Conservation (phyloP, 2,113 vertebrate genomes). For the Vidua chalybeata region DNA sequence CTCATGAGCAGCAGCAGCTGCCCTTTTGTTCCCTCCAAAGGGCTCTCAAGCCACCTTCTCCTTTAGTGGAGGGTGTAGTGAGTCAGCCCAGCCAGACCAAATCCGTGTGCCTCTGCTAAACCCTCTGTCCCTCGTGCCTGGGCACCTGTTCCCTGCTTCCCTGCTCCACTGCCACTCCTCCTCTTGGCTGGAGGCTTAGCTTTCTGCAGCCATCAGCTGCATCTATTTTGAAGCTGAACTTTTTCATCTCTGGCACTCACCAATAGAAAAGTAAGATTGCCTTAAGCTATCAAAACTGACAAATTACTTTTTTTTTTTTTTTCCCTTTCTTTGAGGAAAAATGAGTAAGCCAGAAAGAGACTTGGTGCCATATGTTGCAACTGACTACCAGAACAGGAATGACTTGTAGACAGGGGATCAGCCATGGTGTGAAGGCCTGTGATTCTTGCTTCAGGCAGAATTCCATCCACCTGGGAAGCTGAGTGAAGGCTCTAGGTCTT, state of each 20-base stretch:
- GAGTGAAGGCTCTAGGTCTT: background rate
- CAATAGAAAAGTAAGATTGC: background rate
- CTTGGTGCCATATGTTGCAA: background rate
- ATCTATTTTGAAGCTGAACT: background rate
- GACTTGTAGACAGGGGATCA: background rate
- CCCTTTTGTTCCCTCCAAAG: accelerated
- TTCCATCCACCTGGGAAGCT: background rate
- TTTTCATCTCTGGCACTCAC: background rate
- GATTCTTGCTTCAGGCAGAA: background rate
- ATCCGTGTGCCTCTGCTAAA: accelerated
- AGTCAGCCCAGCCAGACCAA: accelerated
- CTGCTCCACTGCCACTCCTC: background rate
- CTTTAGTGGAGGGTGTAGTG: background rate
- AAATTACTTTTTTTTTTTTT: background rate
- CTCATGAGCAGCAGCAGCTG: background rate
- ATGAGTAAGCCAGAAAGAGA: background rate
- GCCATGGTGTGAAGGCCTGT: background rate
- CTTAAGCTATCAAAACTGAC: background rate
- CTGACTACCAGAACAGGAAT: background rate
- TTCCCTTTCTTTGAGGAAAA: background rate
- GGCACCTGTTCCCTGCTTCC: background rate
- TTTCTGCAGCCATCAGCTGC: background rate
- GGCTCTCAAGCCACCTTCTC: background rate
- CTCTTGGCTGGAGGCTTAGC: background rate
- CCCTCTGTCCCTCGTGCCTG: background rate